Evolutionary conservation across 2,797 vertebrate genomes (phyloP).

Genomic region (Dendrocincla tyrannina): DNA sequence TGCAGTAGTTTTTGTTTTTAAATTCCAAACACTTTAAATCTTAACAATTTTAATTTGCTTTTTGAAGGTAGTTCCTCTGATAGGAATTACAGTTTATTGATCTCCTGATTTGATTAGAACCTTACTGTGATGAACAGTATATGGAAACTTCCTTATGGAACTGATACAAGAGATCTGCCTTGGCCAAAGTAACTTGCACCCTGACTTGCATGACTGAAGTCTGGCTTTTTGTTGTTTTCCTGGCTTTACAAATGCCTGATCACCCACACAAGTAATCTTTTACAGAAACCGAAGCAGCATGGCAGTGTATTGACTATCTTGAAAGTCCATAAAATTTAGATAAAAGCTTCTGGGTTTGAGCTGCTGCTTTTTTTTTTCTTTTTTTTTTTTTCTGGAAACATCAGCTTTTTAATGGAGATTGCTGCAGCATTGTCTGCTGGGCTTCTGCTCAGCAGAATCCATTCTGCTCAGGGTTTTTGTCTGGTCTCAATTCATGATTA

Average conservation of each 20-base stretch:
- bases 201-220: not conserved
- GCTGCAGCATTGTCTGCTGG: not conserved
- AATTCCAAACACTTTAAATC: not conserved
- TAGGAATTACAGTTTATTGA: not conserved
- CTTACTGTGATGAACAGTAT: not conserved
- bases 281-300: not conserved
- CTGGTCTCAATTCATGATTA: not conserved
- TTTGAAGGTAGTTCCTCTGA: not conserved
- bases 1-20: not conserved
- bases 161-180: not conserved
- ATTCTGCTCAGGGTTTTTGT: not conserved
- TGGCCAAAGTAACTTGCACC: not conserved
- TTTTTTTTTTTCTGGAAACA: not conserved
- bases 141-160: not conserved
- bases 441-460: not conserved
- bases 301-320: not conserved
- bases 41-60: not conserved
- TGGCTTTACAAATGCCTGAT: not conserved
- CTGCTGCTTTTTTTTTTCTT: not conserved
- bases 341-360: not conserved
- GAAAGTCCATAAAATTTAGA: not conserved
- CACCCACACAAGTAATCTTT: not conserved
- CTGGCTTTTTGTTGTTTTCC: not conserved
- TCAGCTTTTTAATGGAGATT: not conserved
- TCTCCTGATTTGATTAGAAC: not conserved